Percentiles rank a stretch among this genome's conserved stretches.
phyloP scores from a whole-genome alignment of 2,797 vertebrate genomes.

The Siniperca undulata region DNA sequence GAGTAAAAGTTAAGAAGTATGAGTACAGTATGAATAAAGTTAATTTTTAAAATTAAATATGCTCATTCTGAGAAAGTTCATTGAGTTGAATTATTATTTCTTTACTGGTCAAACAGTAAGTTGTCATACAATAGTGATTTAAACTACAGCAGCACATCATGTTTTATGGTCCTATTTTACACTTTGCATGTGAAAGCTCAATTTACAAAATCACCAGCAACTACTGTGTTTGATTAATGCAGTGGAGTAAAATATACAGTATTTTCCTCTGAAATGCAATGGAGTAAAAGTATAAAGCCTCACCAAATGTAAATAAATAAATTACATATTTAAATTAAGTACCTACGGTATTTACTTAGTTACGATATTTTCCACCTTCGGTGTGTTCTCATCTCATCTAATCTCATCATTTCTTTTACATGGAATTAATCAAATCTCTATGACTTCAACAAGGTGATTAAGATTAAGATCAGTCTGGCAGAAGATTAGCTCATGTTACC shows the following conservation, averaged over 20 bases:
- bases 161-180: background rate
- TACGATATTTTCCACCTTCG: background rate
- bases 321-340: background rate
- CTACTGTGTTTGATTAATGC: background rate
- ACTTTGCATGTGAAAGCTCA: background rate
- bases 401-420: background rate
- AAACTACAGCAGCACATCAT: background rate
- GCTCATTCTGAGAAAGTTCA: background rate
- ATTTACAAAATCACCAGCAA: background rate
- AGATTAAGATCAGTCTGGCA: slow-evolving; percentile 24
- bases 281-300: background rate
- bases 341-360: background rate
- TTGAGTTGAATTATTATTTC: background rate
- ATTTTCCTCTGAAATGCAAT: background rate
- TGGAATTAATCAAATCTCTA: background rate
- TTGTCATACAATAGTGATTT: background rate
- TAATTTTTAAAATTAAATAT: background rate
- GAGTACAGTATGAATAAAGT: background rate
- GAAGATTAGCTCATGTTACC: slow-evolving; percentile 39
- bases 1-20: background rate
- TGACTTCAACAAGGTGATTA: slow-evolving; percentile 5
- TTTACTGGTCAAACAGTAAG: background rate
- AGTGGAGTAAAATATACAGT: background rate
- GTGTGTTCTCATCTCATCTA: background rate
- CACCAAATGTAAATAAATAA: background rate